Evolutionary conservation across 2,888 invertebrate genomes (phyloP).

Genomic region (Pachliopta kotzebuea): DNA sequence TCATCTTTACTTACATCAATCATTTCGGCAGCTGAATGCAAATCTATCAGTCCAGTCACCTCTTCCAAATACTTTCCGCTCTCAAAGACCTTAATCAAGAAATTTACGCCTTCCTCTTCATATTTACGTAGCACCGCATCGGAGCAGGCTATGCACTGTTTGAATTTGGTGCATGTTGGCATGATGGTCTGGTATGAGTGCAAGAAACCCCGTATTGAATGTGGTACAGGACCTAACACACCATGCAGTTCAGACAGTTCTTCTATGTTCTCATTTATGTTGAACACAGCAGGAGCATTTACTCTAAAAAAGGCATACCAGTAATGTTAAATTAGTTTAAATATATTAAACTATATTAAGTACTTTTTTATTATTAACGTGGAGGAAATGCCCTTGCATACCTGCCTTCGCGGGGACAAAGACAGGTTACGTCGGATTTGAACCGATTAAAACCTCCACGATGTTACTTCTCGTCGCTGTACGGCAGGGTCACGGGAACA

Average conservation of each 20-base stretch:
- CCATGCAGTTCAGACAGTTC: constrained; percentile 67
- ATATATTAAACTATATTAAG: too few species aligned
- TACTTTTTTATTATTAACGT: too few species aligned
- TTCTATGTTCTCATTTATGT: constrained; percentile 55
- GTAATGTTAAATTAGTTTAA: too few species aligned
- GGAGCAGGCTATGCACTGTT: constrained; percentile 96
- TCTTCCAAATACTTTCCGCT: constrained; percentile 91
- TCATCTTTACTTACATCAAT: constrained; percentile 72
- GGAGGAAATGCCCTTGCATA: too few species aligned
- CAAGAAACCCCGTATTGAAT: constrained; percentile 95
- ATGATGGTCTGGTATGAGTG: constrained; percentile 89
- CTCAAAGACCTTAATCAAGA: constrained; percentile 89
- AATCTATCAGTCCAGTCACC: constrained; percentile 88
- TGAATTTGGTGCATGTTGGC: constrained; percentile 92
- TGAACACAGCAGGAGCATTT: constrained; percentile 84
- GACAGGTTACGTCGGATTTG: too few species aligned
- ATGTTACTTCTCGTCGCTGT: too few species aligned
- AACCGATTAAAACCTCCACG: too few species aligned
- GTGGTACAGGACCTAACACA: constrained; percentile 92
- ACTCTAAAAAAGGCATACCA: constrained; percentile 60
- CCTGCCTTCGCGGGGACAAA: too few species aligned
- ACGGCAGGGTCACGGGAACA: too few species aligned
- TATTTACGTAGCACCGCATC: constrained; percentile 62
- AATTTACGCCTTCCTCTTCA: constrained; percentile 81
- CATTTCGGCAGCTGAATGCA: constrained; percentile 81